Evolutionary conservation across 2,113 vertebrate genomes (phyloP), one percentile per base, ranked within the genome.

Genomic region (Jaculus jaculus): DNA sequence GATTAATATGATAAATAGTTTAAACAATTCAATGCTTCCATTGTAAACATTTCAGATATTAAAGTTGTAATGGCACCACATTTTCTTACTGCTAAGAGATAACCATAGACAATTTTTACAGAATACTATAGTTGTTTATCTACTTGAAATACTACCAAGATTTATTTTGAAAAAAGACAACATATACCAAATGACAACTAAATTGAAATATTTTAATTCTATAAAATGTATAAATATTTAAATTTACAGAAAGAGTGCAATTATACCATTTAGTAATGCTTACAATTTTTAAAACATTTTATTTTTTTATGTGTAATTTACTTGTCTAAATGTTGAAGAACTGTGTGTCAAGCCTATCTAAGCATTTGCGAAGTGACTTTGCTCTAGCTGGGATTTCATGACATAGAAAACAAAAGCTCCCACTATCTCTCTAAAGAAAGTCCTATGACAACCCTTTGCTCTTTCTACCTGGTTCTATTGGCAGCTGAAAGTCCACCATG

Each of bases 171-270:
- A 95, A 92, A 96, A 95, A 79, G 77, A 96, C 92, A 87, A 89
- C 72, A 86, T 9, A 34, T 93, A 93, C 69, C 77, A 96, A 94
- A 95, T 83, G 78, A 98, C 98, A 98, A 97, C 95, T 98, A 98
- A 97, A 97, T 93, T 95, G 71, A 87, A 90, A 87, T 97, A 97
- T 96, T 98, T 98, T 96, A 97, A 97, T 97, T 97, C 98, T 98
- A 98, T 95, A 98, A 98, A 98, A 97, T 97, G 94, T 98, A 98
- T 98, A 98, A 99, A 99, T 97, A 97, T 96, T 97, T 95, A 84
- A 97, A 95, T 96, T 97, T 98, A 96, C 96, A 98, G 94, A 95
- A 97, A 95, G 96, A 95, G 97, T 98, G 97, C 94, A 97, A 97
- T 94, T 69, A 97, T 96, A 97, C 97, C 97, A 98, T 97, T 97